Conservation (phyloP, 2,113 vertebrate species). For the Heterocephalus glaber region DNA sequence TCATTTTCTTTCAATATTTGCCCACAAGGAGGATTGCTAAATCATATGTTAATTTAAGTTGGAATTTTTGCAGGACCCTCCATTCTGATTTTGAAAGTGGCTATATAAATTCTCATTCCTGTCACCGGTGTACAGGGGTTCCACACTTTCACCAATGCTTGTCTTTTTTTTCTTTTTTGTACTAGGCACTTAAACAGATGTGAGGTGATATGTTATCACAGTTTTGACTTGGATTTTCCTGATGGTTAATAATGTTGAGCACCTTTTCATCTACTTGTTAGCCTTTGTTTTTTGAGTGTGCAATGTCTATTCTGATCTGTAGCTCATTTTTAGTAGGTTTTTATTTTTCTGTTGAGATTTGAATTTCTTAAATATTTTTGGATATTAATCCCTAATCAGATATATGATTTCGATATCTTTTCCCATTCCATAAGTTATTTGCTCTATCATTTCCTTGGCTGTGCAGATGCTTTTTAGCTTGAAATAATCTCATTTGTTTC, state of each 20-base stretch:
- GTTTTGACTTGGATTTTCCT: not conserved
- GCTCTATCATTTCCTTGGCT: not conserved
- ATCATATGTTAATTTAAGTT: not conserved
- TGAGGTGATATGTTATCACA: not conserved
- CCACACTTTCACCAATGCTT: not conserved
- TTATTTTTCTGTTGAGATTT: not conserved
- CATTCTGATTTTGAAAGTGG: not conserved
- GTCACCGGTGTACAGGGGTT: not conserved
- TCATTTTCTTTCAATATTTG: not conserved
- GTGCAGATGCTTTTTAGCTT: not conserved
- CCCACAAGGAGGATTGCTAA: not conserved
- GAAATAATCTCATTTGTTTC: not conserved
- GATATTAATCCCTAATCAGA: not conserved
- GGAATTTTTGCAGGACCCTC: not conserved
- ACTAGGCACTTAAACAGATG: not conserved
- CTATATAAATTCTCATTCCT: not conserved
- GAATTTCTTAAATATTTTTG: not conserved
- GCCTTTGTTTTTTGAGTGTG: not conserved
- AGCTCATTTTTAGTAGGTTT: not conserved
- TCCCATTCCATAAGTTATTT: not conserved
- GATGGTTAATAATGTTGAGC: not conserved
- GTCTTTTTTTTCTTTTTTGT: not conserved
- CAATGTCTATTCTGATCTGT: not conserved
- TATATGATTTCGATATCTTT: not conserved
- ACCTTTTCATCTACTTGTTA: not conserved